Percentiles rank a stretch among this genome's conserved stretches.
Evolutionary conservation across 2,888 invertebrate species (phyloP).

Genomic region (Anoplius nigerrimus): DNA sequence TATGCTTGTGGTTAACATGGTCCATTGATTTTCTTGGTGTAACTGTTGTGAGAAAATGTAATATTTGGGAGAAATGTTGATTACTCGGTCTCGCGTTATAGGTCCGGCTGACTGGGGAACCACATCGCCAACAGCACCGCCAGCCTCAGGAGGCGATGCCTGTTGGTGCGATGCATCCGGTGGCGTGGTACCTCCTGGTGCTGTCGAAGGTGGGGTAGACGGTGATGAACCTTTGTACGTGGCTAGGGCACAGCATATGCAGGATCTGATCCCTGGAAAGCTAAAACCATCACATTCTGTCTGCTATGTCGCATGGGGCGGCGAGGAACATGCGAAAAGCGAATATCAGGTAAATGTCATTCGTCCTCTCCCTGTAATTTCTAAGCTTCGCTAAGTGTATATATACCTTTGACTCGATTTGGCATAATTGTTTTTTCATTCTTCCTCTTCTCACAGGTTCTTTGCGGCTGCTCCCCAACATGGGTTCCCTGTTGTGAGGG

Average conservation of each 20-base stretch:
- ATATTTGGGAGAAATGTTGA: no score
- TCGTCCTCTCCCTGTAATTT: no score
- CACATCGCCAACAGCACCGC: not conserved
- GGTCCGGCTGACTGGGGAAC: no score
- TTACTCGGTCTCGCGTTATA: no score
- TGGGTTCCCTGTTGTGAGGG: conserved; percentile 81
- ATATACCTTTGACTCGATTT: no score
- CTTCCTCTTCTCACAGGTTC: conserved; percentile 68
- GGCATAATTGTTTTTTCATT: no score
- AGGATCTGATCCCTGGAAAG: conserved; percentile 88
- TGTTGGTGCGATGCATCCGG: conserved; percentile 83
- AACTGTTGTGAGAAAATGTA: no score
- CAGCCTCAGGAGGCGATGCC: conserved; percentile 62
- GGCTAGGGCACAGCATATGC: conserved; percentile 83
- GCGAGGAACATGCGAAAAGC: conserved; percentile 81
- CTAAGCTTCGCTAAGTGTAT: no score
- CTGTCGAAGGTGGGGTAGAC: conserved; percentile 83
- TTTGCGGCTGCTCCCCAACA: conserved; percentile 69
- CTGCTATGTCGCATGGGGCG: conserved; percentile 87
- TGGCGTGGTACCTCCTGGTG: conserved; percentile 84
- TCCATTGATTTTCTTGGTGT: no score
- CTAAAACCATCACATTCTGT: conserved; percentile 83
- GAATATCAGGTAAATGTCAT: conserved; percentile 84
- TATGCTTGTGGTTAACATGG: no score
- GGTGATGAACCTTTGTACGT: conserved; percentile 82